Evolutionary conservation across 2,797 vertebrate species (phyloP), one percentile per base, ranked within the genome.

Genomic region (Rhadinocentrus ornatus): DNA sequence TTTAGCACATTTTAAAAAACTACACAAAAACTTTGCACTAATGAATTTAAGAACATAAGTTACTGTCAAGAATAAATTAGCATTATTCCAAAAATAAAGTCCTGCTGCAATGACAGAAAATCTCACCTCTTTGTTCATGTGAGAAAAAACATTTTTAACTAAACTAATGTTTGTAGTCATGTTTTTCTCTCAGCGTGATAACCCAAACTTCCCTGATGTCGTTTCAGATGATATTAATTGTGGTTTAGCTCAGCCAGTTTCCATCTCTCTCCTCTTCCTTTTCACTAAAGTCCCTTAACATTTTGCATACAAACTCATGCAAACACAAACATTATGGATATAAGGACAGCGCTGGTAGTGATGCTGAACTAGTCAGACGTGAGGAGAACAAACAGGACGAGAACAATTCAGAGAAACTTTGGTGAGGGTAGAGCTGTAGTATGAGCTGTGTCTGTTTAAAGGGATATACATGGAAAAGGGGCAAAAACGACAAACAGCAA

Each of bases 371-470:
- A 81, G 71, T 79, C 9, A 61, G 69, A 75, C 0, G 22, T 58
- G 66, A 77, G 37, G 13, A 27, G 7, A 72, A 81, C 70, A 71
- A 29, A n/a, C 50, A 55, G 27, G 69, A 86, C 62, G 4, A 58
- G 71, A 71, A 87, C 78, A 24, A n/a, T 69, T 84, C 80, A 75
- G 24, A 82, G 31, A 79, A 79, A 71, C 64, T 75, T 22, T 82
- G 82, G 48, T 83, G 58, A 58, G 64, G 73, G 69, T 61, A 60
- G 65, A 53, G 71, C 32, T 29, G 59, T 48, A 69, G 10, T 50
- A 50, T 54, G 73, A 34, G 69, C 39, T 29, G 41, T 62, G 24
- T 81, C 46, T 37, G 62, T 27, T 29, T 73, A 18, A 57, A 62
- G 70, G 72, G 58, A 77, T 55, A 41, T 52, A 65, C 9, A 60